phyloP scores from a whole-genome alignment of 2,888 invertebrate species.

The Crepidodera aurea region DNA sequence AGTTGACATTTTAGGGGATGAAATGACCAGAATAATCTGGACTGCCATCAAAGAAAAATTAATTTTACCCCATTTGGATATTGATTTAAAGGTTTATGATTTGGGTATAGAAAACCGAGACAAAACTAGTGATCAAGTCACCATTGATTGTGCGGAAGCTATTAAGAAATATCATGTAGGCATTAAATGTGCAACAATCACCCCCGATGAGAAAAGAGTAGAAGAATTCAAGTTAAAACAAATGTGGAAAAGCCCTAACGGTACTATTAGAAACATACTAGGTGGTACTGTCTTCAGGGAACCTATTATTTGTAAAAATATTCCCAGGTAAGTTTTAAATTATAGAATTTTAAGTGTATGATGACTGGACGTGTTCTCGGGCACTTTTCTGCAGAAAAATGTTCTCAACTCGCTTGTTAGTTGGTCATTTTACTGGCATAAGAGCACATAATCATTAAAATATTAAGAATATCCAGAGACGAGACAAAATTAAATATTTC shows the following conservation, averaged over 20 bases:
- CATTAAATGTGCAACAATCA: conserved; percentile 98
- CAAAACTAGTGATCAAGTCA: conserved; percentile 90
- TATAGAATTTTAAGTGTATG: too few species aligned
- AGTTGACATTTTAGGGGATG: conserved; percentile 93
- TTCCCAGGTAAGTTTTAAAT: conserved; percentile 96
- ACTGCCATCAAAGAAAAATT: conserved; percentile 97
- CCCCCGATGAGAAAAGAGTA: conserved; percentile 96
- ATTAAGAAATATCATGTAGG: conserved; percentile 97
- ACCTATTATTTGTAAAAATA: conserved; percentile 89
- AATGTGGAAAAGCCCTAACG: conserved; percentile 93
- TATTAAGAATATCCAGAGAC: too few species aligned
- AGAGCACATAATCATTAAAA: too few species aligned
- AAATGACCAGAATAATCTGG: conserved; percentile 98
- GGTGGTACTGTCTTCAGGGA: conserved; percentile 85
- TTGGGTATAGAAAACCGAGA: conserved; percentile 96
- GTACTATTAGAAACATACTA: conserved; percentile 86
- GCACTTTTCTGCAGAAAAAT: too few species aligned
- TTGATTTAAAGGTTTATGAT: conserved; percentile 93
- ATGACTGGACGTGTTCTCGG: too few species aligned
- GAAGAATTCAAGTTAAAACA: conserved; percentile 85
- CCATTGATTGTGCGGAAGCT: conserved; percentile 95
- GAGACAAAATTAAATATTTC: too few species aligned
- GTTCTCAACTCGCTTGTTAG: too few species aligned
- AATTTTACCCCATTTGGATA: conserved; percentile 93
- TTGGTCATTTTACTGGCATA: too few species aligned